These are phyloP conservation scores for Camelus bactrianus DNA, from an alignment of 2,113 vertebrate genomes.

Conservation along the genomic window DNA sequence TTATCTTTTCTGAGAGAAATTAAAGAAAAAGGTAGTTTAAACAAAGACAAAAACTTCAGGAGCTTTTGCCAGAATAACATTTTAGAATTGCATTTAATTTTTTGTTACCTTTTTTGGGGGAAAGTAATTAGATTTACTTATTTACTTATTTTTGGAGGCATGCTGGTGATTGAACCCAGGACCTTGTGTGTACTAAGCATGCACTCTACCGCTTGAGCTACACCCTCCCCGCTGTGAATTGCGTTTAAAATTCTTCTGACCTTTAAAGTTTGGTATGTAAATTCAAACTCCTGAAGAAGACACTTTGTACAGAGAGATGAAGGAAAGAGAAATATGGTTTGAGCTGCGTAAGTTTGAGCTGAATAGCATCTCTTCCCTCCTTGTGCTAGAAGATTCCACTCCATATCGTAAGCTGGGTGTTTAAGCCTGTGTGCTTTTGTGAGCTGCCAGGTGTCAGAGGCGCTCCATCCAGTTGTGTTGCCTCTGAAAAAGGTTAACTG, in stretches of 20 bases:
- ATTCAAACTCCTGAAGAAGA: conserved; percentile 27
- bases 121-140: too few species aligned
- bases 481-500: conserved; percentile 72
- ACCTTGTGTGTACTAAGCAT: too few species aligned
- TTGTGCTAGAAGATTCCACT: neutral
- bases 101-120: too few species aligned
- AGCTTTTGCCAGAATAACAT: neutral
- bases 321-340: neutral
- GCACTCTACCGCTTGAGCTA: too few species aligned
- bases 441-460: neutral
- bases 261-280: neutral
- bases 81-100: neutral
- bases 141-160: too few species aligned
- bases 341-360: neutral
- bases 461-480: neutral
- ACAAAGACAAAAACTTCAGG: neutral
- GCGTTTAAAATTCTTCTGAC: neutral
- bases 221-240: too few species aligned
- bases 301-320: neutral
- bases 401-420: neutral
- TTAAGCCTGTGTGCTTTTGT: neutral
- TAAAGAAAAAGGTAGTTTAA: neutral
- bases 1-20: conserved; percentile 18
- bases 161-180: too few species aligned
- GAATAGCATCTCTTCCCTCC: neutral